phyloP scores from a whole-genome alignment of 2,888 invertebrate genomes.

The Baronia brevicornis region DNA sequence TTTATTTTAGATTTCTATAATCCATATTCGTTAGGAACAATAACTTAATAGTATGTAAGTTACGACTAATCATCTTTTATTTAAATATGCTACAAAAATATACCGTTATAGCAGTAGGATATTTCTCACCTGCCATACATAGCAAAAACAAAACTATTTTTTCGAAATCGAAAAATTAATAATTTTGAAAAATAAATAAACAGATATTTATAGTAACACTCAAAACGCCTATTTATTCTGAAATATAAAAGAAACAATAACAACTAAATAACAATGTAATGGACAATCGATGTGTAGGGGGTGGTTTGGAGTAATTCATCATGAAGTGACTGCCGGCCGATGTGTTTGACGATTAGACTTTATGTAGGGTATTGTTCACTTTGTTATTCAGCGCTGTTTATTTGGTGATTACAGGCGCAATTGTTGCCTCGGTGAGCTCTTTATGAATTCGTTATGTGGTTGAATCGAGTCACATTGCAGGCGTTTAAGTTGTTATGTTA shows the following conservation, averaged over 20 bases:
- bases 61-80: too few relatives aligned
- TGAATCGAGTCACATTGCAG: not conserved
- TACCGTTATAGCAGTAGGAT: too few relatives aligned
- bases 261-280: slow-evolving; percentile 34
- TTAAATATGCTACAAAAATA: too few relatives aligned
- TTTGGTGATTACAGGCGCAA: slow-evolving; percentile 13
- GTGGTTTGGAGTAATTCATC: slow-evolving; percentile 35
- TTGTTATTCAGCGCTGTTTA: slow-evolving; percentile 25
- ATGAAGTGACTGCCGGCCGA: slow-evolving; percentile 27
- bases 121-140: too few relatives aligned
- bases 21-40: too few relatives aligned
- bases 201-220: not conserved
- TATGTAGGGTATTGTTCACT: slow-evolving; percentile 20
- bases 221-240: not conserved
- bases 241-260: slow-evolving; percentile 16
- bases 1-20: too few relatives aligned
- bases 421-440: slow-evolving; percentile 8
- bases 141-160: too few relatives aligned
- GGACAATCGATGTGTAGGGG: slow-evolving; percentile 38
- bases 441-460: slow-evolving; percentile 16
- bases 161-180: too few relatives aligned
- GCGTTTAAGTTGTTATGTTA: not conserved
- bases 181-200: too few relatives aligned
- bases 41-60: too few relatives aligned
- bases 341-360: slow-evolving; percentile 29